A percentile compares a stretch with the other conserved stretches of the same genome.
Evolutionary conservation across 2,113 vertebrate species (phyloP).

Genomic region (Fukomys damarensis): DNA sequence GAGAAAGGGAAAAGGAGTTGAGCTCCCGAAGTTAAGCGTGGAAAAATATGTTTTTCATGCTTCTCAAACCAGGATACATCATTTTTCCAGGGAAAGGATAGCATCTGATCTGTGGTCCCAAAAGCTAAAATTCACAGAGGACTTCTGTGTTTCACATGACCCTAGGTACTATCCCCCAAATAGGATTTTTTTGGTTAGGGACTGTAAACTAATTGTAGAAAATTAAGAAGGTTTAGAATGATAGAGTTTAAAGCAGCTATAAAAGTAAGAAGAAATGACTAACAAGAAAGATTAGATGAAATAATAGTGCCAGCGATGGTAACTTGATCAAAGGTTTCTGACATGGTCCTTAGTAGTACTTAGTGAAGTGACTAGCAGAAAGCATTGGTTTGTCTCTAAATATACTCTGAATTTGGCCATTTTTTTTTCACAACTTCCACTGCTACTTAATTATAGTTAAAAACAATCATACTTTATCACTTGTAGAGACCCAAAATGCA

Average conservation of each 20-base stretch:
- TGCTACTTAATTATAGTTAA: background rate
- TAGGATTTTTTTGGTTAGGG: background rate
- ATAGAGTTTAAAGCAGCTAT: background rate
- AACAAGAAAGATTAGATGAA: constrained; percentile 2
- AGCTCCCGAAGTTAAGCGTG: background rate
- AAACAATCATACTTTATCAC: background rate
- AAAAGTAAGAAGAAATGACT: background rate
- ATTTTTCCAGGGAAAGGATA: background rate
- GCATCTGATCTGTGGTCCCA: background rate
- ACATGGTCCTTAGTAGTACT: background rate
- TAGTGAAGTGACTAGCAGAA: background rate
- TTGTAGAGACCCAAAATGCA: background rate
- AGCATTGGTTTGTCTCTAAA: background rate
- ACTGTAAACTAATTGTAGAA: background rate
- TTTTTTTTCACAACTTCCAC: background rate
- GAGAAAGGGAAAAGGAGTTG: background rate
- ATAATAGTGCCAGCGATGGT: background rate
- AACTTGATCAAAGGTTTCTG: constrained; percentile 10
- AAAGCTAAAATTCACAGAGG: background rate
- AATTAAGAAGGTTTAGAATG: background rate
- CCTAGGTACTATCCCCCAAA: background rate
- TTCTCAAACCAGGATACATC: background rate
- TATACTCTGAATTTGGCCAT: background rate
- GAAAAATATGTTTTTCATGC: background rate
- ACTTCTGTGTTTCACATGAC: background rate